Base-by-base conservation (phyloP, 1,140 invertebrate genomes). In the Octopus bimaculoides region DNA sequence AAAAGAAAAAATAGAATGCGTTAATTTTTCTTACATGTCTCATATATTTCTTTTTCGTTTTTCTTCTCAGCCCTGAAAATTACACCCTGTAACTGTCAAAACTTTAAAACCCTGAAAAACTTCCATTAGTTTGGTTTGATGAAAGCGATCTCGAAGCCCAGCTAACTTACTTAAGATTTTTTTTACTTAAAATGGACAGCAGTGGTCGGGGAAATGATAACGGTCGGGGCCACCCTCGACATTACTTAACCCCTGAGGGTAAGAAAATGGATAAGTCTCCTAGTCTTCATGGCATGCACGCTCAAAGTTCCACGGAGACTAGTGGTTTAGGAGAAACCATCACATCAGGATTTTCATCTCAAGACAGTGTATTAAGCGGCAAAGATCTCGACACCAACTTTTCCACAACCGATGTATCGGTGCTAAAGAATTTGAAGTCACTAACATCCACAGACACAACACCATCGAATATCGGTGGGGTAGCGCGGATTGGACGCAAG, bases 231-330 rank as follows among this genome's bases (percentile, higher is more conserved):
- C 8, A 41, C 8, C 26, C 26, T 41, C 26, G 52, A 20, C 26
- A 75, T 52, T 75, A 54, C n/a, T 7, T 52, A 52, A 56, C 77
- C 20, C 79, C 77, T 53, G 79, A 69, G 7, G 69, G 54, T 7
- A 75, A 74, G 17, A 80, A 66, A 12, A 20, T 84, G 76, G 84
- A 86, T 41, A 80, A 83, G 76, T 84, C 84, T 9, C 83, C 82
- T 61, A 86, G 86, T 80, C 73, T 84, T 20, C 84, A 83, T 79
- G 78, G 83, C 55, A 81, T 88, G 6, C 86, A 85, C 74, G 84
- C 86, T 56, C 87, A 88, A 81, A 88, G 87, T 77, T 88, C 87
- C 14, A 87, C 87, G 14, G 87, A 88, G 80, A 88, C 87, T 54
- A 88, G 87, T 81, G 87, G 87, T 6, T 79, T 88, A 71, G 87